Evolutionary conservation across 2,113 vertebrate genomes (phyloP).

Genomic region (Datnioides undecimradiatus): DNA sequence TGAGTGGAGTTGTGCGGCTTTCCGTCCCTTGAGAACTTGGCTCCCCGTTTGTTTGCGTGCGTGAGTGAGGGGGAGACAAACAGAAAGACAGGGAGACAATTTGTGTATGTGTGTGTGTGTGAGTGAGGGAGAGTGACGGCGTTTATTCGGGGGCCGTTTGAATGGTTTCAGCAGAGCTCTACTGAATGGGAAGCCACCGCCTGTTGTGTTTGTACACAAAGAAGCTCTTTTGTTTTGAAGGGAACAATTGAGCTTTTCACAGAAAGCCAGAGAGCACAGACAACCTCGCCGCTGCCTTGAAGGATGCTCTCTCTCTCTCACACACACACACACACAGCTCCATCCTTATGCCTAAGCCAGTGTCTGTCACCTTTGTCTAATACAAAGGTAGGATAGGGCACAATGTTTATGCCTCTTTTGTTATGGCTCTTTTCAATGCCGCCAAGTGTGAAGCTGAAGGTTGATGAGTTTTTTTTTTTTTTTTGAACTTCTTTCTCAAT

Average conservation of each 20-base stretch:
- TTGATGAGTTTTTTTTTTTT: conserved; percentile 17
- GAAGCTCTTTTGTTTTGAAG: conserved; percentile 75
- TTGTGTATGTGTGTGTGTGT: conserved; percentile 38
- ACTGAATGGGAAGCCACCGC: conserved; percentile 73
- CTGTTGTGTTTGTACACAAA: conserved; percentile 80
- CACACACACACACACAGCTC: conserved; percentile 36
- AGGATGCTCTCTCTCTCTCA: conserved; percentile 55
- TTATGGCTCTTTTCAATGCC: conserved; percentile 26
- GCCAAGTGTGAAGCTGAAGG: conserved; percentile 39
- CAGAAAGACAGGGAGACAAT: conserved; percentile 51
- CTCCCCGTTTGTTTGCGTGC: conserved; percentile 62
- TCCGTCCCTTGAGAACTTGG: conserved; percentile 65
- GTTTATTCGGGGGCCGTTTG: conserved; percentile 63
- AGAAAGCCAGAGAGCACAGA: conserved; percentile 65
- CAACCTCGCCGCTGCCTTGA: conserved; percentile 58
- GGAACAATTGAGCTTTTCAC: conserved; percentile 79
- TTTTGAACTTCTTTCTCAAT: conserved; percentile 13
- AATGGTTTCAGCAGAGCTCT: conserved; percentile 60
- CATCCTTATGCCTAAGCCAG: conserved; percentile 52
- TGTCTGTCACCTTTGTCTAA: conserved; percentile 71
- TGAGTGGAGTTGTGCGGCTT: conserved; percentile 58
- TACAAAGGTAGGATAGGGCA: conserved; percentile 58
- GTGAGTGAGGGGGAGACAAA: conserved; percentile 56
- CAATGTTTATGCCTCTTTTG: conserved; percentile 54
- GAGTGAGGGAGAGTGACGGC: conserved; percentile 45